Evolutionary conservation across 2,797 vertebrate genomes (phyloP).

Genomic region (Mycteria americana): DNA sequence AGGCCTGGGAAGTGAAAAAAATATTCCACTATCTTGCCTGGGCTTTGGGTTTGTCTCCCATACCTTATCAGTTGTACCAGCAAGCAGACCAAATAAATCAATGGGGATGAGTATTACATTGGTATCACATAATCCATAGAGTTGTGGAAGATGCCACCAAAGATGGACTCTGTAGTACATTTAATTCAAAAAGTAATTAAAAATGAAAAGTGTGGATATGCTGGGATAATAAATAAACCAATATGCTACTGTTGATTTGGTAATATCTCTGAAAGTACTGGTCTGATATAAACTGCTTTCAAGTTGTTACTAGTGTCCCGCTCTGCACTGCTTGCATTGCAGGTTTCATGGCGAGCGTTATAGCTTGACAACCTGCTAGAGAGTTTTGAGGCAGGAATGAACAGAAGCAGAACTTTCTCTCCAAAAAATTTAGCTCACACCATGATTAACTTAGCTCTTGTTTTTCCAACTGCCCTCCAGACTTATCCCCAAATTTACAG

Average conservation of each 20-base stretch:
- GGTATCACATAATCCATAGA: background rate
- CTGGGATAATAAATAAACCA: background rate
- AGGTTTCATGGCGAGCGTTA: fast-evolving
- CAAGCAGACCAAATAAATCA: background rate
- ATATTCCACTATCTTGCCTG: background rate
- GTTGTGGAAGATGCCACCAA: background rate
- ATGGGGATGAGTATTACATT: background rate
- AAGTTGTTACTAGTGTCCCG: background rate
- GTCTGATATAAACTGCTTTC: background rate
- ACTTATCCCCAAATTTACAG: background rate
- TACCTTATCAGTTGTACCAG: background rate
- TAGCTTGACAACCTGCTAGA: background rate
- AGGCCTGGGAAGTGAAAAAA: background rate
- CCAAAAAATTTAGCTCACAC: background rate
- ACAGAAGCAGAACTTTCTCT: background rate
- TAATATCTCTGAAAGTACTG: background rate
- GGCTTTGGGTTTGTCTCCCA: background rate
- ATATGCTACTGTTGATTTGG: background rate
- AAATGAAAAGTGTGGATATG: background rate
- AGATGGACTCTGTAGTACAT: background rate
- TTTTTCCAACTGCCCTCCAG: background rate
- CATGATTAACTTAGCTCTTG: background rate
- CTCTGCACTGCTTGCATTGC: background rate
- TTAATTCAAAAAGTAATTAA: background rate
- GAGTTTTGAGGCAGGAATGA: background rate